These are phyloP conservation scores for Meteorus sp. DNA, from an alignment of 1,140 invertebrate genomes.

Conservation along the genomic window DNA sequence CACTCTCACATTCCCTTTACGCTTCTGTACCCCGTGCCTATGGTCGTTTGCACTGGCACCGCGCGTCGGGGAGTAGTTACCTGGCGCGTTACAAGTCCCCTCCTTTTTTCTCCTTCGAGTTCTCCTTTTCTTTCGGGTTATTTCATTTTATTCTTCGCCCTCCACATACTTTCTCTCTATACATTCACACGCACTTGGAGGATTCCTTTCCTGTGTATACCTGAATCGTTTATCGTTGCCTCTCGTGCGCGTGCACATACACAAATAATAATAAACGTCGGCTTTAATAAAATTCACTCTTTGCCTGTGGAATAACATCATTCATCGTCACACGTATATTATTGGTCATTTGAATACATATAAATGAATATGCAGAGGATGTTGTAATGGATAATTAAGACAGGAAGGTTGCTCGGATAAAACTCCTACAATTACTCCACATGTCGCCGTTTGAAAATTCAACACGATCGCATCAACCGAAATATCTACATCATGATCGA, in stretches of 20 bases:
- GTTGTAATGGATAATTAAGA: too few species aligned
- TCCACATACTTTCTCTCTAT: conserved; percentile 5
- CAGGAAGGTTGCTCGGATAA: too few species aligned
- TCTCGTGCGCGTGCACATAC: not conserved
- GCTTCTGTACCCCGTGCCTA: not conserved
- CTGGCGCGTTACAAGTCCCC: conserved; percentile 17
- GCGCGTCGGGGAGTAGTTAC: conserved; percentile 5
- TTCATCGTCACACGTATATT: conserved; percentile 17
- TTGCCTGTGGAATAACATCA: conserved; percentile 4
- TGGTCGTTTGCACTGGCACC: conserved; percentile 19
- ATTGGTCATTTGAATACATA: conserved; percentile 6
- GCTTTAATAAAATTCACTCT: conserved; percentile 20
- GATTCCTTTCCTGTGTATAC: conserved; percentile 3
- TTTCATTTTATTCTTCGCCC: not conserved
- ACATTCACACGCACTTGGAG: not conserved
- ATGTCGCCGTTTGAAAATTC: too few species aligned
- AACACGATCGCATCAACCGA: too few species aligned
- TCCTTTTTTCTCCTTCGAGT: conserved; percentile 20
- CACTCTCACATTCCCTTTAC: not conserved
- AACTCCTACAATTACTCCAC: too few species aligned
- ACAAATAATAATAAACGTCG: conserved; percentile 16
- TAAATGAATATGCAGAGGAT: too few species aligned
- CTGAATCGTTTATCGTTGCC: not conserved
- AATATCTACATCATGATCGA: too few species aligned
- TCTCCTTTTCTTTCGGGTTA: not conserved